Base-by-base conservation (phyloP, 2,888 invertebrate species). In the Sarcophaga rosellei region DNA sequence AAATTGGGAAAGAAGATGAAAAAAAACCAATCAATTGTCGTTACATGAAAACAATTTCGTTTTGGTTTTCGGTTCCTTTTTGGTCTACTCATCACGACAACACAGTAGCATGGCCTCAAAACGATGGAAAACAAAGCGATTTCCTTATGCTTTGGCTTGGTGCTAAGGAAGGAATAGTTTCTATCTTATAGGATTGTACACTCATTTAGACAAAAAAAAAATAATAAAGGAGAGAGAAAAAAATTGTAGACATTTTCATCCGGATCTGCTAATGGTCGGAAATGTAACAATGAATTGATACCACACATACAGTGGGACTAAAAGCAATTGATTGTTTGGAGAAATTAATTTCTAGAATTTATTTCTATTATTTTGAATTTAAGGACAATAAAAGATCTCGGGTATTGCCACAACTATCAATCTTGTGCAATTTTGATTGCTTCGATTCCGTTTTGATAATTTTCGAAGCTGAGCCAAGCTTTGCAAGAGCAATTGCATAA, bases 1-100 rank as follows among this genome's bases (percentile, higher is more conserved):
- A 84, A 35, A 72, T 72, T 72, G 69, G 20, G n/a, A 72, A 79
- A 35, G 15, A n/a, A 72, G 44, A 79, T 59, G 45, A 44, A 47
- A 66, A 89, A 89, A 90, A 91, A 90, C 90, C 91, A 92, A 92
- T 91, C 92, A 91, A 92, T 92, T 91, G 91, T 88, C 88, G 86
- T 83, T 74, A 89, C 84, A 82, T 70, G 81, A 79, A 84, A 86
- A 85, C 82, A 68, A 82, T 47, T 72, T 85, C 70, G 68, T 83
- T 70, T 72, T 65, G n/a, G 8, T 21, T 25, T 59, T 72, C 25
- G 17, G 3, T n/a, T 68, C 47, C 75, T 80, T 73, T 73, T 61
- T 70, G n/a, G 69, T 47, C 57, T 69, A 59, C 45, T 45, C 59
- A 53, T 78, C 10, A 17, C n/a, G 66, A 35, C 35, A 35, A 62